phyloP scores from a whole-genome alignment of 1,140 invertebrate genomes.

The Marisa cornuarietis region DNA sequence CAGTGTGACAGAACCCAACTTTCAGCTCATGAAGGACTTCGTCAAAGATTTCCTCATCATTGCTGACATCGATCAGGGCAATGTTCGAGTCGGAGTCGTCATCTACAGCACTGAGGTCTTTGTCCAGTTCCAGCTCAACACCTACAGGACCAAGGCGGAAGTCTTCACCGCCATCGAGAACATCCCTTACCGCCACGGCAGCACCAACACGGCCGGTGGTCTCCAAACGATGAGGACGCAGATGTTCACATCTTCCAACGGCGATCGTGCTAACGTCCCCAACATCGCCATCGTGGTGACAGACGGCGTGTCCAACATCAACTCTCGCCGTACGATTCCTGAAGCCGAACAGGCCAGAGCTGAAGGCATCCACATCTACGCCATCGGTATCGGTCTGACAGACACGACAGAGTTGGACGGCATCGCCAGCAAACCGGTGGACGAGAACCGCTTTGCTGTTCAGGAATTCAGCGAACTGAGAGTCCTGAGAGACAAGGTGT shows the following conservation, averaged over 20 bases:
- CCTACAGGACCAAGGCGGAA: slow-evolving; percentile 32
- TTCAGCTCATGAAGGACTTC: slow-evolving; percentile 46
- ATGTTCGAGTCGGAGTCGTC: slow-evolving; percentile 48
- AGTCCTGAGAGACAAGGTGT: slow-evolving; percentile 42
- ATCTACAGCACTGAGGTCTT: slow-evolving; percentile 48
- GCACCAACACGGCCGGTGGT: slow-evolving; percentile 55
- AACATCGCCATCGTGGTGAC: slow-evolving; percentile 53
- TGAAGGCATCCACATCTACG: slow-evolving; percentile 50
- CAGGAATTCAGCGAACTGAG: slow-evolving; percentile 47
- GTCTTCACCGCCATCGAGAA: slow-evolving; percentile 44
- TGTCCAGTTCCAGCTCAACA: slow-evolving; percentile 48
- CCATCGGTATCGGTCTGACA: slow-evolving; percentile 46
- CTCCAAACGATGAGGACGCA: slow-evolving; percentile 41
- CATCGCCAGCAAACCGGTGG: slow-evolving; percentile 36
- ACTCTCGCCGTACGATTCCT: slow-evolving; percentile 47
- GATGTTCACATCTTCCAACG: slow-evolving; percentile 50
- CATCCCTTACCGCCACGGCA: slow-evolving; percentile 50
- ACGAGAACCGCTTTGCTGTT: slow-evolving; percentile 40
- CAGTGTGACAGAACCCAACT: slow-evolving; percentile 48
- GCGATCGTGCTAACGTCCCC: slow-evolving; percentile 46
- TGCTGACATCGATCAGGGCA: slow-evolving; percentile 49
- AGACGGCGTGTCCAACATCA: slow-evolving; percentile 58
- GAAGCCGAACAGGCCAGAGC: slow-evolving; percentile 42
- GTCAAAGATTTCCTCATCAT: slow-evolving; percentile 43
- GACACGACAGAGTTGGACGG: slow-evolving; percentile 45